These are phyloP conservation scores for Camptogramma bilineatum DNA, from an alignment of 2,888 invertebrate species.

Conservation along the genomic window DNA sequence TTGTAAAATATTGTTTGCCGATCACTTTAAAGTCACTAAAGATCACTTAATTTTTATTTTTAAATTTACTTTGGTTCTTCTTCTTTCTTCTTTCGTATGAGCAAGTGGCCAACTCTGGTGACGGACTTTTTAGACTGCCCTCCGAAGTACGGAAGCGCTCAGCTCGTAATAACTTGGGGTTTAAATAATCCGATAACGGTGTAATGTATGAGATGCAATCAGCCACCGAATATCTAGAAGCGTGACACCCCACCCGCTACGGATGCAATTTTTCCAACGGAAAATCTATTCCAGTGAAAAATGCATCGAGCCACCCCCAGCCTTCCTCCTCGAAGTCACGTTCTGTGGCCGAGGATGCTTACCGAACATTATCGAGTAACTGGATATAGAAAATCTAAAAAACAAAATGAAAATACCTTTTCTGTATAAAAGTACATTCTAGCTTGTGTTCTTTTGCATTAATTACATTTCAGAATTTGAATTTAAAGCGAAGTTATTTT, in stretches of 20 bases:
- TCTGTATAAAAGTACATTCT: conserved; percentile 8
- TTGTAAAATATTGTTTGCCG: neutral
- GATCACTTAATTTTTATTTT: too few species aligned
- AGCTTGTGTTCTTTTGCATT: conserved; percentile 22
- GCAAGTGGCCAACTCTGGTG: too few species aligned
- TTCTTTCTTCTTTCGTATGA: too few species aligned
- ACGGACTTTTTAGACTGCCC: too few species aligned
- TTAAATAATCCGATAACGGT: conserved; percentile 8
- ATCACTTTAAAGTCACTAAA: neutral
- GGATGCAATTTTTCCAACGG: conserved; percentile 68
- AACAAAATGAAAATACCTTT: conserved; percentile 15
- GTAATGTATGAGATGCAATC: conserved; percentile 58
- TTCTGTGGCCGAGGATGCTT: conserved; percentile 66
- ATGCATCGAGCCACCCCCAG: conserved; percentile 59
- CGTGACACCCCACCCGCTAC: conserved; percentile 59
- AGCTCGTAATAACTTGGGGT: too few species aligned
- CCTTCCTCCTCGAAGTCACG: conserved; percentile 71
- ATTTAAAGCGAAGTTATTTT: conserved; percentile 28
- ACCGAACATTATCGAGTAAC: conserved; percentile 61
- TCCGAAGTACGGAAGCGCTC: too few species aligned
- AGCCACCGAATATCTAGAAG: conserved; percentile 58
- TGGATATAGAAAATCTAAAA: conserved; percentile 32
- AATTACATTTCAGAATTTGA: conserved; percentile 28
- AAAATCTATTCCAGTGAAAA: conserved; percentile 70
- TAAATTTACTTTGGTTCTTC: too few species aligned